Conservation (phyloP, 2,888 invertebrate genomes). For the Andrena dorsata region DNA sequence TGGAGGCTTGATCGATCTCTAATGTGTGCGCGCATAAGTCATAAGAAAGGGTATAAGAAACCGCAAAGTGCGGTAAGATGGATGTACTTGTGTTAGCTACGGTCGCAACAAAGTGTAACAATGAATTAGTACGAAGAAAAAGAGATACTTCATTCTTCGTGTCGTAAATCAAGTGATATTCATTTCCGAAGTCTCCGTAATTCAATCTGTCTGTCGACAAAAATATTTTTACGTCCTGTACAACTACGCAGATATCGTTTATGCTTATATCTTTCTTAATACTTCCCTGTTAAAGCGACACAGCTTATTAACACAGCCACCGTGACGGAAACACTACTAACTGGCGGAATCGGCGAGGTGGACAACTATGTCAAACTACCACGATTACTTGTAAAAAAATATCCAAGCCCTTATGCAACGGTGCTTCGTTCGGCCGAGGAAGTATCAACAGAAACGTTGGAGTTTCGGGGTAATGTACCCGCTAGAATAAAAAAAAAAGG, state of each 20-base stretch:
- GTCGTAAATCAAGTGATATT: slow-evolving; percentile 17
- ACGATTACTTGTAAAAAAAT: neutral
- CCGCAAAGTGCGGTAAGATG: slow-evolving; percentile 47
- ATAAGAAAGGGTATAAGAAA: slow-evolving; percentile 42
- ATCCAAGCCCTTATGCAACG: neutral
- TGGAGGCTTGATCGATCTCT: slow-evolving; percentile 41
- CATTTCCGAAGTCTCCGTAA: slow-evolving; percentile 25
- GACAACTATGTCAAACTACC: neutral
- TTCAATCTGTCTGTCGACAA: slow-evolving; percentile 13
- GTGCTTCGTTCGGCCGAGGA: neutral
- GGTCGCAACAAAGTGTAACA: slow-evolving; percentile 37
- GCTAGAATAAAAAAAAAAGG: slow-evolving; percentile 16
- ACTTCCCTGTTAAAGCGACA: too few relatives aligned
- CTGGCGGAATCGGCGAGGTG: too few relatives aligned
- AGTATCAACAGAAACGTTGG: neutral
- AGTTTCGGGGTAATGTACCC: neutral
- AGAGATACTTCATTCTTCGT: slow-evolving; percentile 27
- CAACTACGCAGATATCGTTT: neutral
- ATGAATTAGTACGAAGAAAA: slow-evolving; percentile 30
- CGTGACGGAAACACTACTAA: too few relatives aligned
- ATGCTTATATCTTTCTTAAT: too few relatives aligned
- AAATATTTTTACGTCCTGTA: neutral
- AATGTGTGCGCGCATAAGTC: slow-evolving; percentile 43
- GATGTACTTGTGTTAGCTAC: slow-evolving; percentile 32
- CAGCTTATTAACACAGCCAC: too few relatives aligned